Evolutionary conservation across 2,113 vertebrate genomes (phyloP), one percentile per base, ranked within the genome.

Genomic region (Chloebia gouldiae): DNA sequence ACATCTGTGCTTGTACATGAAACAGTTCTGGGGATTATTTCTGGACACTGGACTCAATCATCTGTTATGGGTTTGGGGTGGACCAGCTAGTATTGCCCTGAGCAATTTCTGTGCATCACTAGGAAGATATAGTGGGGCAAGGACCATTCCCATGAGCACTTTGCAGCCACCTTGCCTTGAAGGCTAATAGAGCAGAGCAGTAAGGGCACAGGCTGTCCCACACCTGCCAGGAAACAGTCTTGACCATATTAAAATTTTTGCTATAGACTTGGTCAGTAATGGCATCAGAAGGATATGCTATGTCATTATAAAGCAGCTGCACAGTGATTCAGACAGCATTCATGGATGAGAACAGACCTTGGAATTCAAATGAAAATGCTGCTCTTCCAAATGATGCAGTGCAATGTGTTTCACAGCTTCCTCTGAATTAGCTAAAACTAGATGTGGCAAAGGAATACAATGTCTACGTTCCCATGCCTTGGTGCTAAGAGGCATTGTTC

Each of bases 371-470:
- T 81, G 56, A 90, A 94, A 90, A 86, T 56, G 44, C 56, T 49
- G 22, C 77, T 88, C 71, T 83, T 91, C 57, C 86, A 89, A 91
- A 71, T 89, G 57, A 91, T 93, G 31, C 19, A 35, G 53, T 75
- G 61, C 1, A 33, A 77, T 31, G 0, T 75, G 44, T 77, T 92
- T 90, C 64, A 78, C 76, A 90, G 60, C 51, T 68, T 96, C 56
- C 72, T 88, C 92, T 90, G 92, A 86, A 88, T 88, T 82, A 96
- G 82, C 63, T 93, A 63, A 81, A 93, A 83, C 76, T 73, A 31
- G 66, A 95, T 61, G 50, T 92, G 87, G 90, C 78, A 83, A 90
- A 95, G 68, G 80, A 94, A 88, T 83, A 96, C 73, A 95, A 90
- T 93, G 90, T 60, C 82, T 75, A 33, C 2, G 0, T 93, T 90